Percentiles rank a stretch among this genome's conserved stretches.
These are phyloP conservation scores for Oreocharis arfaki DNA, from an alignment of 2,113 vertebrate genomes.

Conservation along the genomic window DNA sequence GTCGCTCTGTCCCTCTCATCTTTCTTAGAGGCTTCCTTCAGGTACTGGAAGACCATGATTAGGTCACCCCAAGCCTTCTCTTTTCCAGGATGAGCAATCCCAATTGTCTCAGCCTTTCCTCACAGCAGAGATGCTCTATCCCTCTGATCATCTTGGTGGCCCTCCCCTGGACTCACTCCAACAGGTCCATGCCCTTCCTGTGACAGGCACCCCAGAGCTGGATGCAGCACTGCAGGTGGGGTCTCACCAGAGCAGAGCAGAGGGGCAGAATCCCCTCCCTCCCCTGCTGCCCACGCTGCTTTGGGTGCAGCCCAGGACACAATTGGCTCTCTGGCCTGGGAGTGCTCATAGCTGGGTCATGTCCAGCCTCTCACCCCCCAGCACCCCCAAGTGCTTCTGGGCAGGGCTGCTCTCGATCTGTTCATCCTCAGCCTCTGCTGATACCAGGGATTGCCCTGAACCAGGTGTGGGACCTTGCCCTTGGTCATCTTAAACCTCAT, in stretches of 20 bases:
- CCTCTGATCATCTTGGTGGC: neutral
- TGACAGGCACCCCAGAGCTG: neutral
- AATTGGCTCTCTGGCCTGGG: neutral
- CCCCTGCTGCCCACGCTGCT: rapidly evolving
- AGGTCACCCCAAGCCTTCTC: neutral
- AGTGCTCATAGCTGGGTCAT: neutral
- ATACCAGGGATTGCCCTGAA: neutral
- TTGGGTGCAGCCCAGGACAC: neutral
- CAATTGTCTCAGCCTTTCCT: neutral
- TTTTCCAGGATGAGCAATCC: neutral
- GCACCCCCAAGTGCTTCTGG: neutral
- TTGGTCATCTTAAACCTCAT: neutral
- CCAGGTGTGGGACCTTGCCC: neutral
- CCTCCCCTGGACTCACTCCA: neutral
- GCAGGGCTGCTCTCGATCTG: neutral
- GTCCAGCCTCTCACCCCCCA: neutral
- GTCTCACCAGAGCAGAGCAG: neutral
- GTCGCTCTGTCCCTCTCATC: neutral
- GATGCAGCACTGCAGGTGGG: neutral
- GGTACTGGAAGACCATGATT: neutral
- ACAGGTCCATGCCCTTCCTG: neutral
- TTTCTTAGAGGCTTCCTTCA: neutral
- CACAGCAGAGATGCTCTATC: neutral
- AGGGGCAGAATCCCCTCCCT: neutral
- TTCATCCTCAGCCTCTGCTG: neutral